Conservation (phyloP, 2,113 vertebrate species). For the Reinhardtius hippoglossoides region DNA sequence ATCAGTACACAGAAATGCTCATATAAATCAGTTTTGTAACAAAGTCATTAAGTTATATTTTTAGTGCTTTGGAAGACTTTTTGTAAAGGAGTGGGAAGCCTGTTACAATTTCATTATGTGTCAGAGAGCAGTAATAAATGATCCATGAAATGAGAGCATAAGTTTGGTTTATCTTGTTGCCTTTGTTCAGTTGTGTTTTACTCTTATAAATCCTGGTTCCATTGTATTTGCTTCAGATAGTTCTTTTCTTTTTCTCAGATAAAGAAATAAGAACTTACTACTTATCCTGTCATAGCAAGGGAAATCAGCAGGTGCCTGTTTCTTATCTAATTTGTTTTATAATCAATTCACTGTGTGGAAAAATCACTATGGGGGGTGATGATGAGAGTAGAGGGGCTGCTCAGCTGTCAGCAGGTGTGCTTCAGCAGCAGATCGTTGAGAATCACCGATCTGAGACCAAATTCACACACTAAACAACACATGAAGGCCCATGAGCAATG, state of each 20-base stretch:
- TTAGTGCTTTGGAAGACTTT: no score
- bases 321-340: constrained; percentile 3
- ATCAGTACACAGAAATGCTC: background rate
- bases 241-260: background rate
- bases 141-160: background rate
- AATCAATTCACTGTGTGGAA: background rate
- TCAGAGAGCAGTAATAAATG: no score
- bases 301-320: background rate
- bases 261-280: background rate
- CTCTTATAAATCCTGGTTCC: background rate
- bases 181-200: background rate
- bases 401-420: constrained; percentile 4
- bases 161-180: background rate
- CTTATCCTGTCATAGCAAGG: background rate
- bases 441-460: background rate
- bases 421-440: background rate
- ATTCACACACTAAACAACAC: background rate
- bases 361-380: background rate
- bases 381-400: constrained; percentile 2
- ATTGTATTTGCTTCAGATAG: background rate
- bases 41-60: background rate
- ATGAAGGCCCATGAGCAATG: background rate
- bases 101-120: no score
- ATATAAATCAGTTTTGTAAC: background rate
- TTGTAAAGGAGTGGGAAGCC: no score